Evolutionary conservation across 2,797 vertebrate genomes (phyloP).

Genomic region (Schizopygopsis malacanthus): DNA sequence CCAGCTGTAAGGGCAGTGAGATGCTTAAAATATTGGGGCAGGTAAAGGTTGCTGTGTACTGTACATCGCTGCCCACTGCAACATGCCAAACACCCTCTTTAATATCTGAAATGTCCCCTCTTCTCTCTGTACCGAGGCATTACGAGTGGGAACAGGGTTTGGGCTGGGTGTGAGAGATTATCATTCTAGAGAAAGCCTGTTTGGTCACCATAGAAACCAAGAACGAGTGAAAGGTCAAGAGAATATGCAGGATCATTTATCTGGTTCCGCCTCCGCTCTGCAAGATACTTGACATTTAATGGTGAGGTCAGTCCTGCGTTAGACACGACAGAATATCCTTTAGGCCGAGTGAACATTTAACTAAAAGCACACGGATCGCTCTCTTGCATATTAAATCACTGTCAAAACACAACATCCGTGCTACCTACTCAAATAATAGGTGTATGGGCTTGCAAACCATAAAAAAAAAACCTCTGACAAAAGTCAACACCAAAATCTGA

Average conservation of each 20-base stretch:
- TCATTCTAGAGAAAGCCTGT: conserved; percentile 37
- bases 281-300: conserved; percentile 51
- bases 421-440: background rate
- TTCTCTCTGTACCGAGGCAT: background rate
- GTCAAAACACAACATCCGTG: background rate
- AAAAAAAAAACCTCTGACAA: background rate
- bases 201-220: conserved; percentile 55
- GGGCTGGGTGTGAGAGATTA: conserved; percentile 24
- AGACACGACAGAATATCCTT: conserved; percentile 44
- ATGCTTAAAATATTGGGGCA: background rate
- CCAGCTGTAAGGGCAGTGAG: background rate
- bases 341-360: conserved; percentile 25
- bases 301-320: conserved; percentile 27
- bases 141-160: conserved; percentile 11
- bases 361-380: background rate
- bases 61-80: background rate
- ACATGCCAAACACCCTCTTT: conserved; percentile 19
- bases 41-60: background rate
- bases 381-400: conserved; percentile 32
- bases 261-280: conserved; percentile 41
- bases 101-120: conserved; percentile 4
- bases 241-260: conserved; percentile 44
- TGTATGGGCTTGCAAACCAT: background rate
- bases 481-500: background rate
- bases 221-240: conserved; percentile 41